A percentile compares a stretch with the other conserved stretches of the same genome.
Evolutionary conservation across 2,797 vertebrate genomes (phyloP).

Genomic region (Xenops minutus): DNA sequence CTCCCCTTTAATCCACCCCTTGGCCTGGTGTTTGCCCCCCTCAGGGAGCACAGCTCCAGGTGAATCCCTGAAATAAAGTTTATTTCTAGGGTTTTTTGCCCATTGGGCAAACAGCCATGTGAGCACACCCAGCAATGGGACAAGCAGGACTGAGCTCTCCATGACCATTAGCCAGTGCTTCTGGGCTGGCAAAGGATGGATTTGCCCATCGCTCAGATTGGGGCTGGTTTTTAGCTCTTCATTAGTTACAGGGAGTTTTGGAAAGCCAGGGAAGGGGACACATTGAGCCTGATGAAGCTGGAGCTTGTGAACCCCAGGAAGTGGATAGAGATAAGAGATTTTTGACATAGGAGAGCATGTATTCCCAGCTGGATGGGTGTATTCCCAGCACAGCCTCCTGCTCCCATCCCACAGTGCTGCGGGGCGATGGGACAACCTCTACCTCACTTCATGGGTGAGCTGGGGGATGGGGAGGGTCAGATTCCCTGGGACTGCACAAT

Average conservation of each 20-base stretch:
- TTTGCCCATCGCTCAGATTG: neutral
- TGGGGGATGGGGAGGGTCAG: neutral
- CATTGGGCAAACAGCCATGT: too few species aligned
- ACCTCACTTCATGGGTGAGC: accelerated
- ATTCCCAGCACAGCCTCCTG: neutral
- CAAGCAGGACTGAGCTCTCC: neutral
- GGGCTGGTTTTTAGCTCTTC: neutral
- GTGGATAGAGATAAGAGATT: too few species aligned
- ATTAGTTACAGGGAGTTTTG: neutral
- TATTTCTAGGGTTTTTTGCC: too few species aligned
- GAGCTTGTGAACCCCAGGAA: too few species aligned
- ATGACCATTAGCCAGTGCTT: neutral
- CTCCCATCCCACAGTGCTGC: accelerated
- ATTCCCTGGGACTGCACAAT: accelerated
- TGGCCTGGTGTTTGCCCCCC: neutral
- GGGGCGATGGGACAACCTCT: neutral
- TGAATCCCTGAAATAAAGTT: neutral
- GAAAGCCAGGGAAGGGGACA: neutral
- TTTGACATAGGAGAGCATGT: neutral
- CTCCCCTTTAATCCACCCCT: accelerated
- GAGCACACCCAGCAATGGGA: neutral
- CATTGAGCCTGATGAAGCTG: neutral
- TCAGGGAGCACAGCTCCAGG: neutral
- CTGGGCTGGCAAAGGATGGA: neutral
- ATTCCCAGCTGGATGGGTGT: neutral